Base-by-base conservation (phyloP, 2,888 invertebrate genomes). In the Diadegma fenestrale region DNA sequence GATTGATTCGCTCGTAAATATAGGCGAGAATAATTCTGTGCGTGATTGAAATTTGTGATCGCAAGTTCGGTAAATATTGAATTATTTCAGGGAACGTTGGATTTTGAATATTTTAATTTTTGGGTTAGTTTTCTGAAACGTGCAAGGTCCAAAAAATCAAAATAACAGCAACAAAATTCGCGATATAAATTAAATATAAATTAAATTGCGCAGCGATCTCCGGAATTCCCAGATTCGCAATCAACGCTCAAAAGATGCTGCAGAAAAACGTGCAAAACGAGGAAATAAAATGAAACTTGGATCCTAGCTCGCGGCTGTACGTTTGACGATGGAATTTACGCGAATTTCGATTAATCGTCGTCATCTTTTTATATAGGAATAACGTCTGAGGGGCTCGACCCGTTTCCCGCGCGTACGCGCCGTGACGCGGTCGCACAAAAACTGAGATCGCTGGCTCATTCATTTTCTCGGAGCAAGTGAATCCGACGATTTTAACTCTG, bases 351-450 rank as follows among this genome's bases (percentile, higher is more conserved):
- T 61, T 41, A 41, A 64, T 41, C 14, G 12, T 78, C 72, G 82
- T 82, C 82, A 82, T 82, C 66, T 30, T 72, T 78, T 73, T 58
- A 22, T 82, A 58, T 58, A 78, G 77, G 61, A 75, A 37, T 2
- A 33, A 43, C n/a, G 8, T 12, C 6, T n/a, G 54, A 54, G 12
- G 41, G 41, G 37, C 58, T 41, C 14, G 48, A 69, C 69, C 19
- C 48, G 26, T 12, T 26, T n/a, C 19, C 14, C 26, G 8, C n/a
- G n/a, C 4, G 22, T 30, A 30, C 26, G 10, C 48, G 17, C 33
- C 33, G n/a, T 17, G n/a, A 48, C 33, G 8, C 14, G 8, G 43
- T 17, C 8, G 19, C 17, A 69, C n/a, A 48, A 26, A 69, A 19
- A 26, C 26, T 45, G 30, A 4, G 7, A 17, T 26, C 7, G 7